phyloP scores from a whole-genome alignment of 2,888 invertebrate species.

The Arrhopalites spinosus region DNA sequence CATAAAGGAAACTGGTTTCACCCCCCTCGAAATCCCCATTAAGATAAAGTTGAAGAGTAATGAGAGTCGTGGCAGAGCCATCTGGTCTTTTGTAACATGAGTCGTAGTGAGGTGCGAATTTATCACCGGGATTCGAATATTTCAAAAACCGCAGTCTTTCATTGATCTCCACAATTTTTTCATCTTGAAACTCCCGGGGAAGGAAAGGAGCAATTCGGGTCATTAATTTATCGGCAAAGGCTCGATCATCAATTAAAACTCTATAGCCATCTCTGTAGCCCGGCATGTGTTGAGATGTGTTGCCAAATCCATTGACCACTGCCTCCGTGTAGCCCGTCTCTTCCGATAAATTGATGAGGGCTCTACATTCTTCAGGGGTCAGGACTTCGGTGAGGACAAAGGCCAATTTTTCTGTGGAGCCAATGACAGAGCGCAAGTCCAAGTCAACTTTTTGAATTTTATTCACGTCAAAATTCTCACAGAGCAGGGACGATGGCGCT shows the following conservation, averaged over 20 bases:
- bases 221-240: constrained; percentile 14
- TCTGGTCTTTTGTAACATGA: not conserved
- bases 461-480: constrained; percentile 2
- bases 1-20: constrained; percentile 5
- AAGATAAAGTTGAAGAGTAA: constrained; percentile 16
- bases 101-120: not conserved
- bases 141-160: constrained; percentile 27
- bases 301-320: not conserved
- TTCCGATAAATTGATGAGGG: constrained; percentile 37
- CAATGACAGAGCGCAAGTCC: not conserved
- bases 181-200: not conserved
- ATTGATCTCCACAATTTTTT: constrained; percentile 22
- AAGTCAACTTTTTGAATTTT: constrained; percentile 13
- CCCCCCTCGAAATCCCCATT: constrained; percentile 13
- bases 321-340: not conserved
- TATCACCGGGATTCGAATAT: constrained; percentile 3
- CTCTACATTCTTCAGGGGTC: constrained; percentile 41
- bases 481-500: not conserved
- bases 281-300: not conserved
- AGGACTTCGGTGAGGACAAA: constrained; percentile 43
- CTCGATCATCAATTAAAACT: constrained; percentile 42
- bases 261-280: constrained; percentile 37
- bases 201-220: constrained; percentile 12
- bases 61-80: not conserved
- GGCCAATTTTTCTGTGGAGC: constrained; percentile 7